These are phyloP conservation scores for Neolamprologus caudopunctatus DNA, from an alignment of 2,113 vertebrate genomes.

Conservation along the genomic window DNA sequence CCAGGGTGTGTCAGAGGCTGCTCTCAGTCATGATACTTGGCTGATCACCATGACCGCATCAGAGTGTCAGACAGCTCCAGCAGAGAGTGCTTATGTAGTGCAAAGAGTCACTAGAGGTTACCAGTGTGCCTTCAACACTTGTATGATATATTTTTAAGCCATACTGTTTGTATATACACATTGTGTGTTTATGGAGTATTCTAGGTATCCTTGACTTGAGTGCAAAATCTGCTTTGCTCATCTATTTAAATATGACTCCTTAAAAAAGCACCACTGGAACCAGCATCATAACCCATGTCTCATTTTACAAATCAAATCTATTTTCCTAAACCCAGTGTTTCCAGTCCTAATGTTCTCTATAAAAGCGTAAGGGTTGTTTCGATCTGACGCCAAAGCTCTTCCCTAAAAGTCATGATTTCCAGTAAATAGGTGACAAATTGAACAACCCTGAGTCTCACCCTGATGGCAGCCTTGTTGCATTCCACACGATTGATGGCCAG, in stretches of 20 bases:
- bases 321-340: not conserved
- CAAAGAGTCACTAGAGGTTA: not conserved
- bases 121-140: not conserved
- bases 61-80: not conserved
- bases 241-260: not conserved
- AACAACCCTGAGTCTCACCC: conserved; percentile 73
- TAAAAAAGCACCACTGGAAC: not conserved
- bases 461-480: conserved; percentile 96
- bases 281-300: not conserved
- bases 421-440: not conserved
- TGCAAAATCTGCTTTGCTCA: not conserved
- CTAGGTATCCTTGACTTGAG: not conserved
- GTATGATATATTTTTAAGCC: not conserved
- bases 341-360: not conserved
- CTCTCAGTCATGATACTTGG: not conserved
- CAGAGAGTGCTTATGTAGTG: not conserved
- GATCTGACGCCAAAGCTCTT: not conserved
- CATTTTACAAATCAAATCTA: not conserved
- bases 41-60: not conserved
- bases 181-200: not conserved
- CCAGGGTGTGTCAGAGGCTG: conserved; percentile 43
- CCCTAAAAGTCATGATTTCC: not conserved
- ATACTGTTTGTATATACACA: not conserved
- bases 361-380: not conserved
- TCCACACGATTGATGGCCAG: conserved; percentile 94